Base-by-base conservation (phyloP, 1,140 invertebrate genomes). In the Cotesia typhae region DNA sequence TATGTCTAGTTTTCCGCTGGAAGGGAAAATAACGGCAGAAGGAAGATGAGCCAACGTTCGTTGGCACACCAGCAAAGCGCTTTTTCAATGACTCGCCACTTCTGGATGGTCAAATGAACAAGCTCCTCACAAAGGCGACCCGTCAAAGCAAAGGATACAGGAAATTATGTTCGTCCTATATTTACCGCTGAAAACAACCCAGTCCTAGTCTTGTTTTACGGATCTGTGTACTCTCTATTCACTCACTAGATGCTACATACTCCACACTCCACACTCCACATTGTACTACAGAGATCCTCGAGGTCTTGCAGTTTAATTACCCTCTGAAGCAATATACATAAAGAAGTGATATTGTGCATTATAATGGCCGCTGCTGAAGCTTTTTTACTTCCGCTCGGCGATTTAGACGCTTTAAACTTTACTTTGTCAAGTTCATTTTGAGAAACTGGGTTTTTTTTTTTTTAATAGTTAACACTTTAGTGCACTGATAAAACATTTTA, bases 241-340 rank as follows among this genome's bases (percentile, higher is more conserved):
- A 47, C 9, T 47, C 17, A 38, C n/a, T 17, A 35, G 1, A 17
- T 47, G 63, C 36, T 66, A 3, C 51, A n/a, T 66, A 10, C 28
- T 28, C 28, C 14, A 66, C 38, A 66, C 28, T 14, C 14, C 63
- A 66, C 28, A 28, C 28, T 14, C 14, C 63, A 66, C 28, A 28
- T 28, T 47, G 6, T 10, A 47, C 41, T 9, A 51, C 36, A 52
- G 10, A 59, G 60, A 70, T 37, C 20, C 35, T 60, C 10, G 60
- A 60, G 57, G 38, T 70, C 68, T 70, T 70, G 68, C 63, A 63
- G 68, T 70, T 70, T 70, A 70, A 70, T 70, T 70, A 70, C 35
- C 52, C 59, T 37, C n/a, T 20, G 67, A 20, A 59, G 57, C 57
- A 60, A 55, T 28, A 69, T 60, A 28, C 47, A 37, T 68, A 35